Evolutionary conservation across 2,797 vertebrate genomes (phyloP), one percentile per base, ranked within the genome.

Genomic region (Apogon talboti): DNA sequence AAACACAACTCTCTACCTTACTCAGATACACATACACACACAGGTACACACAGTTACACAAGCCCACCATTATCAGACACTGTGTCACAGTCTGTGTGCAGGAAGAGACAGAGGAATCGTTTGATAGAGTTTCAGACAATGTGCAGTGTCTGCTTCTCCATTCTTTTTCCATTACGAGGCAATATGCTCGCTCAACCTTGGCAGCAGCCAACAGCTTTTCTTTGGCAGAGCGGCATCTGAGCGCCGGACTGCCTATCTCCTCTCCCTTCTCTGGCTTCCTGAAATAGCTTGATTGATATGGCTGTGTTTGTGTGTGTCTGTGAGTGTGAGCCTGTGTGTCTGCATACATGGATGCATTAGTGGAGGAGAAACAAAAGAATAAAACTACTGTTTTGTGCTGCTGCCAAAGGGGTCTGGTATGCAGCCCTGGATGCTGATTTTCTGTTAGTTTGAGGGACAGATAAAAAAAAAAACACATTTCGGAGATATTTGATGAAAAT

Each of bases 111-210:
- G 66, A 66, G 71, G 71, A 83, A 83, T 81, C 71, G 78, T 87
- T 78, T 77, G 72, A 81, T 82, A 24, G 84, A 82, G 76, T 80
- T 86, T 82, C 71, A 85, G 76, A 87, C 84, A 87, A 84, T 73
- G 82, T 76, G 68, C 78, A 56, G 51, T 68, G 76, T 78, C 74
- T 81, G 70, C 70, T 59, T 72, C 71, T 77, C 57, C 70, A 74
- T 90, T 83, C 64, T 62, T 78, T 86, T 83, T 71, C 81, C 76
- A 81, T 87, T 88, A 84, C 48, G 16, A 78, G 68, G 74, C 78
- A 81, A 84, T 82, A 67, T 76, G 81, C 60, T 82, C 61, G 16
- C 71, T 86, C 79, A 82, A 82, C 82, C 85, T 84, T 82, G 72
- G 79, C 84, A 86, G 66, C 74, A 87, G 73, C 66, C 75, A 70